Evolutionary conservation across 2,797 vertebrate genomes (phyloP), one percentile per base, ranked within the genome.

Genomic region (Hippocampus kuda): DNA sequence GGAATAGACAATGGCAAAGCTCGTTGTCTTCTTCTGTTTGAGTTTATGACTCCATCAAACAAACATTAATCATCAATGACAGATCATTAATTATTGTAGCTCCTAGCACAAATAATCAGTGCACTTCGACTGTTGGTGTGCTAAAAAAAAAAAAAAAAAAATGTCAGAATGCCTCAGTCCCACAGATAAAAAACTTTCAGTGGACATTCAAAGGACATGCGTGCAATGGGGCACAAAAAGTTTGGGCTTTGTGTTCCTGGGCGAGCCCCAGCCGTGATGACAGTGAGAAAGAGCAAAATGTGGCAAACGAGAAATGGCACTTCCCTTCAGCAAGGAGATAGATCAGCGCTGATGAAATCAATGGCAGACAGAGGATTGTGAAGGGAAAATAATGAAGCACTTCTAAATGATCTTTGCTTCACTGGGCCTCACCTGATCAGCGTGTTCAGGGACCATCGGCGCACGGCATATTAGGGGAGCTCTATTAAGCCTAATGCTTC

Each of bases 271-370:
- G 79, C 86, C 86, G 85, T 85, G 86, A 88, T 86, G 86, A 83
- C 83, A 51, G 75, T 22, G 89, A 88, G 89, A 87, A 87, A 89
- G 89, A 89, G 82, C 85, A 85, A 88, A 88, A 87, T 85, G 85
- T 87, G 84, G 85, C 77, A 87, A 90, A 87, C 87, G 87, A 87
- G 88, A 88, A 90, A 91, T 91, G 92, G 90, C 91, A 88, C 84
- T 86, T 85, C 87, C 93, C 92, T 89, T 89, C 93, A 90, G 92
- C 91, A 89, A 89, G 84, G 77, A 88, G 91, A 91, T 93, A 93
- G 92, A 93, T 93, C 92, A 93, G 91, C 90, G 90, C 91, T 93
- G 94, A 93, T 94, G 94, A 94, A 94, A 95, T 94, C 92, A 92
- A 92, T 91, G 89, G 89, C 90, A 93, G 91, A 91, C 86, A 86